Evolutionary conservation across 2,113 vertebrate genomes (phyloP), one percentile per base, ranked within the genome.

Genomic region (Malurus cyaneus): DNA sequence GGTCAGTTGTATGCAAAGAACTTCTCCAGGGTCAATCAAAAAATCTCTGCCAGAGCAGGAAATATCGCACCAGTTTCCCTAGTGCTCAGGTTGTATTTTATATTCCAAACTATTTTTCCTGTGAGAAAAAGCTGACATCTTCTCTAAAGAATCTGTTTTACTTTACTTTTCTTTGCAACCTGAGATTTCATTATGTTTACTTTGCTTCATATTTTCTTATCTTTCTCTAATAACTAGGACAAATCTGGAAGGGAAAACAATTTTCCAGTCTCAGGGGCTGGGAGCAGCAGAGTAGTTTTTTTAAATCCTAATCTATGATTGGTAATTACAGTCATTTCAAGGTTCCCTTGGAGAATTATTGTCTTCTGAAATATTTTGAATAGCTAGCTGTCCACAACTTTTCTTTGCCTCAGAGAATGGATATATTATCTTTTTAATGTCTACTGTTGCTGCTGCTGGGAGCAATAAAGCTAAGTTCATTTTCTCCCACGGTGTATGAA

Each of bases 281-380:
- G 56, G 79, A 96, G 95, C 39, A 83, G 64, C 46, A 70, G 46
- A 86, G 49, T 20, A 65, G 20, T 74, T 95, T 92, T 79, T 49
- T 76, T 78, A 90, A 93, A 95, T 84, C 65, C 57, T 90, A 90
- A 93, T 95, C 96, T 95, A 18, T 89, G 80, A 53, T 53, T 74
- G 49, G 72, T 50, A 90, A 94, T 91, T 92, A 84, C 31, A 49
- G 46, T 16, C 61, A 86, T 93, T 94, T 93, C 72, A 84, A 88
- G 61, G 65, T 81, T 97, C 77, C 76, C 80, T 93, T 28, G 77
- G 90, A 96, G 90, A 97, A 93, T 94, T 96, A 90, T 59, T 95
- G 85, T 96, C 90, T 94, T 78, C 73, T 67, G 80, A 96, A 96
- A 96, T 96, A 97, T 90, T 97, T 96, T 74, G 67, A 96, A 97